These are phyloP conservation scores for Halichondria panicea DNA, from an alignment of 37 sponge, comb jelly and placozoan genomes.

Conservation along the genomic window DNA sequence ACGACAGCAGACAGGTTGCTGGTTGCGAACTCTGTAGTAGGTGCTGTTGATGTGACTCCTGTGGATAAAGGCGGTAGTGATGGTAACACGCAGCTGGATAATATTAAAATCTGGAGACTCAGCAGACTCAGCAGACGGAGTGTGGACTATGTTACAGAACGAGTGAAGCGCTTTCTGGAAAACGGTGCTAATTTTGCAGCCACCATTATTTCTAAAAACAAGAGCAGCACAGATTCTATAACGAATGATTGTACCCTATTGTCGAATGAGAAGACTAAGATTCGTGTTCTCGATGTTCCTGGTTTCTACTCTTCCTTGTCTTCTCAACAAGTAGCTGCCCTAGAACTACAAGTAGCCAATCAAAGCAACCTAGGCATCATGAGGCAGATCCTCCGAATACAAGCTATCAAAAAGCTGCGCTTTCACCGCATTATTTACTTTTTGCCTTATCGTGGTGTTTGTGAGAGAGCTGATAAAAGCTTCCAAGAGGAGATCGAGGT, in stretches of 20 bases:
- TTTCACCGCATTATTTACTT: conserved; percentile 14
- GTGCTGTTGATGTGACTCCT: neutral
- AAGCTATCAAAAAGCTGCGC: neutral
- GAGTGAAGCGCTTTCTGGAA: too few species aligned
- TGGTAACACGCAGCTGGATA: too few species aligned
- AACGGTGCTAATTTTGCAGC: neutral
- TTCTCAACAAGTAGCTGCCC: neutral
- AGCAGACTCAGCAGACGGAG: too few species aligned
- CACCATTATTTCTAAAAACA: neutral
- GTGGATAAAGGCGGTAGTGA: too few species aligned
- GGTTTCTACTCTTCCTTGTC: neutral
- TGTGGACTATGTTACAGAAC: too few species aligned
- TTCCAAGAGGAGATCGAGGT: neutral
- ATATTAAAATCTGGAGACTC: conserved; percentile 4
- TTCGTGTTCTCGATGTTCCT: conserved; percentile 32
- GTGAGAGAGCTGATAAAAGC: conserved; percentile 2
- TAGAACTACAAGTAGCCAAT: too few species aligned
- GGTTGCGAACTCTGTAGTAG: neutral
- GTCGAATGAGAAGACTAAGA: neutral
- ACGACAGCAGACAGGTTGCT: conserved; percentile 36
- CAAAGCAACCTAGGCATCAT: conserved; percentile 5
- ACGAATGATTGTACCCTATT: neutral
- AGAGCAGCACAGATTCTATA: neutral
- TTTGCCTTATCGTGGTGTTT: conserved; percentile 1
- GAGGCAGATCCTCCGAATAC: conserved; percentile 23